A percentile compares a stretch with the other conserved stretches of the same genome.
Evolutionary conservation across 2,888 invertebrate species (phyloP).

Genomic region (Allolobophora icterica): DNA sequence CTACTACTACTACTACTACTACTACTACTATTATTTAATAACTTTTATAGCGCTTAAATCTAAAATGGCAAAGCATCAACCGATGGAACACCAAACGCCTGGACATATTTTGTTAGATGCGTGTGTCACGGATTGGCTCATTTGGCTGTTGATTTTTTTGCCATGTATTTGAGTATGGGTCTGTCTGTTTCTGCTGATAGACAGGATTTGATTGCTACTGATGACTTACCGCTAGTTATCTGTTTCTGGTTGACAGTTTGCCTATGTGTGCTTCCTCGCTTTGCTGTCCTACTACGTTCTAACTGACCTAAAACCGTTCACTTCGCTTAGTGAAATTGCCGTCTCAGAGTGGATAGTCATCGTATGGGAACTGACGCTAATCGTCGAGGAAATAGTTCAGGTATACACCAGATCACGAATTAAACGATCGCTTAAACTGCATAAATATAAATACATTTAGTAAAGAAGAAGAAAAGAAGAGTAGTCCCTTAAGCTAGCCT

Average conservation of each 20-base stretch:
- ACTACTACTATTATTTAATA: no score
- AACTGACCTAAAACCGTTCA: constrained; percentile 55
- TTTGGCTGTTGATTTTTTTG: not conserved
- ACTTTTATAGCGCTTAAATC: no score
- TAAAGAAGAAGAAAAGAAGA: no score
- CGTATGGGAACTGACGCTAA: constrained; percentile 57
- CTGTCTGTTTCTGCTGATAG: not conserved
- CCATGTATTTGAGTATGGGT: not conserved
- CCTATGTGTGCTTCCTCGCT: constrained; percentile 58
- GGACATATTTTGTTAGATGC: not conserved
- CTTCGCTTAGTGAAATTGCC: constrained; percentile 46
- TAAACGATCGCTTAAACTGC: not conserved
- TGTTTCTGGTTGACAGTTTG: constrained; percentile 50
- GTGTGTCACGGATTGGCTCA: no score
- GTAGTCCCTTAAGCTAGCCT: no score
- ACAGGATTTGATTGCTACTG: not conserved
- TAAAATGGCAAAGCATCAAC: no score
- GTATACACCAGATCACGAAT: constrained; percentile 46
- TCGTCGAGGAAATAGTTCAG: constrained; percentile 62
- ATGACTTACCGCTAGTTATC: not conserved
- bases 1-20: no score
- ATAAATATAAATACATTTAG: not conserved
- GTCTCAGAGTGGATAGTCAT: constrained; percentile 55
- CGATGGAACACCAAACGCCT: no score
- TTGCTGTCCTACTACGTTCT: constrained; percentile 60